Evolutionary conservation across 2,797 vertebrate species (phyloP).

Genomic region (Carcharodon carcharias): DNA sequence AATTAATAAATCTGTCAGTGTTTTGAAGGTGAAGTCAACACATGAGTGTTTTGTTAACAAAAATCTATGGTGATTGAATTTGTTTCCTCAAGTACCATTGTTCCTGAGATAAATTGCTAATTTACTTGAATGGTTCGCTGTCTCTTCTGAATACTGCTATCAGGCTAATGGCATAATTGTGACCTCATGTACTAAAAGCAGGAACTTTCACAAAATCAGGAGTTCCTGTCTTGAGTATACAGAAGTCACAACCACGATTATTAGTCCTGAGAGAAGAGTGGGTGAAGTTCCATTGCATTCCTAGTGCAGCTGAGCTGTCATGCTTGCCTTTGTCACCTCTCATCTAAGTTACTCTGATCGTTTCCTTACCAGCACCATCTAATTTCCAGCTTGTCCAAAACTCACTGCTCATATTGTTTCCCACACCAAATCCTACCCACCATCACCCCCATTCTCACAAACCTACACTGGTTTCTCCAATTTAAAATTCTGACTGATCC

Average conservation of each 20-base stretch:
- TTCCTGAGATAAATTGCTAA: background rate
- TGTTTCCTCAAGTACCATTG: background rate
- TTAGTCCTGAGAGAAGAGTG: background rate
- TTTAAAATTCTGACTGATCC: background rate
- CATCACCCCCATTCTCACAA: background rate
- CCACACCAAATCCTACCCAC: background rate
- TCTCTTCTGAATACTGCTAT: background rate
- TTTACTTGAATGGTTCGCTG: background rate
- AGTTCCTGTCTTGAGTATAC: background rate
- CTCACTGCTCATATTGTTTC: background rate
- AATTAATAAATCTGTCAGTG: background rate
- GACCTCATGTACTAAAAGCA: background rate
- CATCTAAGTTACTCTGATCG: background rate
- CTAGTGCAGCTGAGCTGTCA: background rate
- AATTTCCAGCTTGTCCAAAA: background rate
- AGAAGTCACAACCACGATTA: background rate
- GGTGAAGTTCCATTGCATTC: background rate
- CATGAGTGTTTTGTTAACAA: background rate
- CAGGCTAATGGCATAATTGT: background rate
- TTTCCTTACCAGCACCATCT: background rate
- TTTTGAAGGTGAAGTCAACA: background rate
- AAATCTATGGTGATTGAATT: background rate
- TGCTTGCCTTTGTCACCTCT: background rate
- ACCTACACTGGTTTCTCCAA: background rate
- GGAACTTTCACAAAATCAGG: background rate